Evolutionary conservation across 1,140 invertebrate species (phyloP).

Genomic region (Limonius californicus): DNA sequence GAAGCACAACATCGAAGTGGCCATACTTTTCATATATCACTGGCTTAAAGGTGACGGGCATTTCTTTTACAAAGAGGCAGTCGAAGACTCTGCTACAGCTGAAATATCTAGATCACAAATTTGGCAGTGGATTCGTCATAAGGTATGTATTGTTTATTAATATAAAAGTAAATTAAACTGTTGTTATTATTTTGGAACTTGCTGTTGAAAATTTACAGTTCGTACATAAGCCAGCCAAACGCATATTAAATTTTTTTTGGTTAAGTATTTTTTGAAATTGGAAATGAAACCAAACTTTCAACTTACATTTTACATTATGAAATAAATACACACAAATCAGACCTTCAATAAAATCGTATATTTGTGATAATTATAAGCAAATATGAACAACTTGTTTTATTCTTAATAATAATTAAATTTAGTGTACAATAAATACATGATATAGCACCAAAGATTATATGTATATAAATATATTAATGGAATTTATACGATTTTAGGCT

Average conservation of each 20-base stretch:
- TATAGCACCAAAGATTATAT: neutral
- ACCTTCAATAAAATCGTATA: too few species aligned
- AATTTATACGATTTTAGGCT: constrained; percentile 24
- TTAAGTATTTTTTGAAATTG: too few species aligned
- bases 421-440: constrained; percentile 1
- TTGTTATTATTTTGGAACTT: too few species aligned
- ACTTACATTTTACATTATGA: too few species aligned
- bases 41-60: constrained; percentile 66
- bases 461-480: neutral
- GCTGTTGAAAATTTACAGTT: too few species aligned
- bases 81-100: constrained; percentile 72
- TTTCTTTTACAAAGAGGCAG: constrained; percentile 60
- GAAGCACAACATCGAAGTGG: constrained; percentile 61
- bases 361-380: too few species aligned
- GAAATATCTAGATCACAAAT: constrained; percentile 69
- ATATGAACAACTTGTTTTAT: too few species aligned
- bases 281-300: too few species aligned
- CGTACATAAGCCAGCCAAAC: too few species aligned
- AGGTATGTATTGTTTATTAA: constrained; percentile 41
- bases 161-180: too few species aligned
- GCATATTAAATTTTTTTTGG: too few species aligned
- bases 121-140: constrained; percentile 70
- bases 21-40: constrained; percentile 62
- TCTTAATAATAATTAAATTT: neutral
- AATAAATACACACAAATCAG: too few species aligned